Percentiles rank a stretch among this genome's conserved stretches.
Evolutionary conservation across 2,888 invertebrate genomes (phyloP).

Genomic region (Pandemis cinnamomeana): DNA sequence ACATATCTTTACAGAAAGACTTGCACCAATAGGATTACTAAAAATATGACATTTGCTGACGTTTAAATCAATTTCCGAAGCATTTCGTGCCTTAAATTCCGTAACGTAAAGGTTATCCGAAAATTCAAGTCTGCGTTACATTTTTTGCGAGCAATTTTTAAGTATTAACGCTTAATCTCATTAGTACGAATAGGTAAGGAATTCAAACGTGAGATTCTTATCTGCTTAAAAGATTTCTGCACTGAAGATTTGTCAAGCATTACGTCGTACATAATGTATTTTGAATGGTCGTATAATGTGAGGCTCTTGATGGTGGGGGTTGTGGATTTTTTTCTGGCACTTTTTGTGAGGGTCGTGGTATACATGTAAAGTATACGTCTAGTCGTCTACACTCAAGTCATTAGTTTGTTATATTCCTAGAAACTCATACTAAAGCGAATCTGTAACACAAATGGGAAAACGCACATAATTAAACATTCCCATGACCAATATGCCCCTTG

Average conservation of each 20-base stretch:
- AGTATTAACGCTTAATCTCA: slow-evolving; percentile 73
- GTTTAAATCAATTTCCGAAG: slow-evolving; percentile 55
- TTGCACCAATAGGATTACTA: slow-evolving; percentile 76
- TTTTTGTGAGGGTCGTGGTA: too few species aligned
- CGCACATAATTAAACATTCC: too few species aligned
- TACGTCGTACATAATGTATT: background rate
- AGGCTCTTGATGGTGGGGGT: too few species aligned
- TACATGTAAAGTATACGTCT: too few species aligned
- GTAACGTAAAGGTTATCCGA: slow-evolving; percentile 18
- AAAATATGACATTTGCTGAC: slow-evolving; percentile 66
- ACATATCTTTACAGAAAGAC: slow-evolving; percentile 78
- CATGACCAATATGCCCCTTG: too few species aligned
- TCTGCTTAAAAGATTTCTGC: background rate
- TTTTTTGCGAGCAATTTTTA: slow-evolving; percentile 63
- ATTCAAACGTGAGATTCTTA: background rate
- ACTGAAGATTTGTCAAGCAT: background rate
- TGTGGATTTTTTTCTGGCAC: too few species aligned
- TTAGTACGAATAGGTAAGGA: slow-evolving; percentile 47
- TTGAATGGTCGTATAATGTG: too few species aligned
- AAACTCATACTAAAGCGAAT: too few species aligned
- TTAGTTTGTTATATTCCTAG: too few species aligned
- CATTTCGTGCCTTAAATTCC: slow-evolving; percentile 56
- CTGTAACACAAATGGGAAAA: too few species aligned
- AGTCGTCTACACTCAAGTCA: too few species aligned
- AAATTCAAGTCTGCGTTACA: slow-evolving; percentile 39